A percentile compares a stretch with the other conserved stretches of the same genome.
Conservation (phyloP, 2,113 vertebrate genomes). For the Macquaria australasica region DNA sequence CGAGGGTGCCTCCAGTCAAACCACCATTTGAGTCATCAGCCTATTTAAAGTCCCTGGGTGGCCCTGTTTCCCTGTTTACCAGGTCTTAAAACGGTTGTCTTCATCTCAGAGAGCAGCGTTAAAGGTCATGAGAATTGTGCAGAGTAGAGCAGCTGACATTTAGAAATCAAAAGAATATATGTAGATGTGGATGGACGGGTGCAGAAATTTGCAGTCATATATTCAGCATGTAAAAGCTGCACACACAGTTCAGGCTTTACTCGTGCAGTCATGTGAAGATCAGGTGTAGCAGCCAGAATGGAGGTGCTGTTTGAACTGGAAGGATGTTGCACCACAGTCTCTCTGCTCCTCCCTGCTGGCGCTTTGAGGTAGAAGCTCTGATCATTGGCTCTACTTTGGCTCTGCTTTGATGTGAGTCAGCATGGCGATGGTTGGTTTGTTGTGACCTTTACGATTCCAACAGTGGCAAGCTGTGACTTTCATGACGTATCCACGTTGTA, state of each 20-base stretch:
- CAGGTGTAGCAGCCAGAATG: slow-evolving; percentile 9
- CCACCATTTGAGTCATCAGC: slow-evolving; percentile 54
- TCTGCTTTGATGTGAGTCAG: slow-evolving; percentile 26
- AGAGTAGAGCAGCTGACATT: slow-evolving; percentile 2
- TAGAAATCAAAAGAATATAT: background rate
- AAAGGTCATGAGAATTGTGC: slow-evolving; percentile 17
- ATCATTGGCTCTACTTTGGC: background rate
- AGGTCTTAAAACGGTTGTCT: slow-evolving; percentile 82
- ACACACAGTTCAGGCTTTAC: background rate
- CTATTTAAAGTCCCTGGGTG: slow-evolving; percentile 45
- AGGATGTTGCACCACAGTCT: background rate
- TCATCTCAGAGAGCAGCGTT: slow-evolving; percentile 36
- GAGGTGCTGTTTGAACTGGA: background rate
- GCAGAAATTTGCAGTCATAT: background rate
- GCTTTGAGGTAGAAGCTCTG: slow-evolving; percentile 28
- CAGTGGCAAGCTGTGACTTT: slow-evolving; percentile 7
- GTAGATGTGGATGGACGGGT: background rate
- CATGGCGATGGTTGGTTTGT: background rate
- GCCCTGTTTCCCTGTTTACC: slow-evolving; percentile 28
- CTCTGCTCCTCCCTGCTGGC: slow-evolving; percentile 15
- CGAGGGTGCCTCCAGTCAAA: slow-evolving; percentile 54
- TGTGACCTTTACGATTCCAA: slow-evolving; percentile 17
- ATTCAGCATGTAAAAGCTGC: background rate
- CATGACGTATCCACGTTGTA: background rate
- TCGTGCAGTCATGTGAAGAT: slow-evolving; percentile 21